Conservation (phyloP, 64 coral and sea anemone species). For the Porites lutea region DNA sequence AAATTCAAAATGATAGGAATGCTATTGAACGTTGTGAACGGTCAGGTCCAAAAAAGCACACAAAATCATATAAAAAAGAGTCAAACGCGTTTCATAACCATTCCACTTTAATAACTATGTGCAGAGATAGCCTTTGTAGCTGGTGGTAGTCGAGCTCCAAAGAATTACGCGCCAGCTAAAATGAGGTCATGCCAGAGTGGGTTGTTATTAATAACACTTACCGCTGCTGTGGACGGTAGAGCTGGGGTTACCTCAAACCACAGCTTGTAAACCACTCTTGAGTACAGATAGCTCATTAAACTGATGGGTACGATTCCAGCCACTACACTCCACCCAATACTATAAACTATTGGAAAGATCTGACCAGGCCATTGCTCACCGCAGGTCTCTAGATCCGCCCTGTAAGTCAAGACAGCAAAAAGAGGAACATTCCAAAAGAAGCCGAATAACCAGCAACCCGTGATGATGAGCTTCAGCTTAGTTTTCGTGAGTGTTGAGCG, state of each 20-base stretch:
- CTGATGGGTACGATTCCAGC: conserved; percentile 6
- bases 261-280: conserved; percentile 28
- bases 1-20: no score
- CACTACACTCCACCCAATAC: conserved; percentile 13
- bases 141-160: no score
- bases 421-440: conserved; percentile 39
- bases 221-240: background rate
- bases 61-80: no score
- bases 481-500: background rate
- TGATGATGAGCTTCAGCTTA: conserved; percentile 21
- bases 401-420: conserved; percentile 17
- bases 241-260: conserved; percentile 24
- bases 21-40: no score
- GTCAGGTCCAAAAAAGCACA: no score
- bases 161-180: no score
- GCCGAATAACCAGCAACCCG: conserved; percentile 17
- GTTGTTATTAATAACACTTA: background rate
- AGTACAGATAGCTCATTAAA: conserved; percentile 30
- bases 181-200: no score
- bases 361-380: background rate
- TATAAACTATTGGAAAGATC: conserved; percentile 9
- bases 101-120: no score
- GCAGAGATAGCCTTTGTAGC: no score
- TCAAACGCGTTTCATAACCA: no score
- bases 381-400: conserved; percentile 5